Evolutionary conservation across 64 coral and sea anemone genomes (phyloP).

Genomic region (Montipora sp.): DNA sequence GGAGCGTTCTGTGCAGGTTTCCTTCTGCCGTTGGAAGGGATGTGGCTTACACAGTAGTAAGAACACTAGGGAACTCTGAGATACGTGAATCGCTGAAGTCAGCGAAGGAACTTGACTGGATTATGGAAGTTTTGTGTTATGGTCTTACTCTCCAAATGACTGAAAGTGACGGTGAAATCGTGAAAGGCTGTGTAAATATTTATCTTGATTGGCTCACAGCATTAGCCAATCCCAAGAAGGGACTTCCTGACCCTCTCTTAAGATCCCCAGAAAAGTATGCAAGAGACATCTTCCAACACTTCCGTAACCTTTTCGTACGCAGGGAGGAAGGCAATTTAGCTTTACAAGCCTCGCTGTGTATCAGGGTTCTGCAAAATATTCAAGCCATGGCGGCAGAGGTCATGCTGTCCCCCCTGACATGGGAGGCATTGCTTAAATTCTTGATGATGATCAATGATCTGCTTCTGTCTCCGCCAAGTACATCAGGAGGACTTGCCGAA

Average conservation of each 20-base stretch:
- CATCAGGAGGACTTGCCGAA: slow-evolving; percentile 82
- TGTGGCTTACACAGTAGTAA: slow-evolving; percentile 76
- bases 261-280: slow-evolving; percentile 84
- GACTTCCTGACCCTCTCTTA: slow-evolving; percentile 78
- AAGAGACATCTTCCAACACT: slow-evolving; percentile 93
- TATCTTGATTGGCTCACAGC: slow-evolving; percentile 93
- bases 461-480: slow-evolving; percentile 88
- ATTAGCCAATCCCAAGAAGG: slow-evolving; percentile 72
- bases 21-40: slow-evolving; percentile 79
- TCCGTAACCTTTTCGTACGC: slow-evolving; percentile 86
- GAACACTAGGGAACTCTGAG: slow-evolving; percentile 72
- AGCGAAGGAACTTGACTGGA: slow-evolving; percentile 83
- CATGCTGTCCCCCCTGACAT: slow-evolving; percentile 76
- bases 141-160: slow-evolving; percentile 92
- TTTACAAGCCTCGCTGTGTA: slow-evolving; percentile 94
- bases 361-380: slow-evolving; percentile 82
- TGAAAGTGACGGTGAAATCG: slow-evolving; percentile 89
- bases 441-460: slow-evolving; percentile 85
- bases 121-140: slow-evolving; percentile 95
- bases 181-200: slow-evolving; percentile 91
- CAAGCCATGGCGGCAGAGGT: slow-evolving; percentile 62
- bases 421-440: slow-evolving; percentile 85
- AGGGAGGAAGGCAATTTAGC: slow-evolving; percentile 84
- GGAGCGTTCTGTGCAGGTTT: slow-evolving; percentile 84
- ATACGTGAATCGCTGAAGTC: slow-evolving; percentile 59